phyloP scores from a whole-genome alignment of 2,888 invertebrate genomes.

The Drosophila subquinaria region DNA sequence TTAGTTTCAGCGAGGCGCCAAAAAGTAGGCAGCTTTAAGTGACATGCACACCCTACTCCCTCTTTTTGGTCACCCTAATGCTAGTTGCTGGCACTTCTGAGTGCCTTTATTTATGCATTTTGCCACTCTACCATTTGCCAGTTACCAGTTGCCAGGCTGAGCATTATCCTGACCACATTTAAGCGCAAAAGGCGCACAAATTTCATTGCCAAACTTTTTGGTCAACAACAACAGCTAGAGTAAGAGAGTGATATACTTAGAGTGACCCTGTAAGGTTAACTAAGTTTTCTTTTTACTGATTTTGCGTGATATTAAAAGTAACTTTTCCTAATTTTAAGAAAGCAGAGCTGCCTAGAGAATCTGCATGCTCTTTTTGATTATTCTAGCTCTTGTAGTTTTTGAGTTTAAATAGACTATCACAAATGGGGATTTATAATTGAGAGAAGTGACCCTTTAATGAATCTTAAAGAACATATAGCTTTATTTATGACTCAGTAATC shows the following conservation, averaged over 20 bases:
- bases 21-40: constrained; percentile 59
- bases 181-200: constrained; percentile 32
- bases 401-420: not conserved
- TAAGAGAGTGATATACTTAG: not conserved
- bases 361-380: not conserved
- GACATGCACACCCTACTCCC: constrained; percentile 20
- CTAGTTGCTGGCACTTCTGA: constrained; percentile 21
- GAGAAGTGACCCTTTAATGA: too few species aligned
- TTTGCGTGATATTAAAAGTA: not conserved
- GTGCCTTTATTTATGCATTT: constrained; percentile 65
- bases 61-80: not conserved
- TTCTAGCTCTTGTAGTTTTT: not conserved
- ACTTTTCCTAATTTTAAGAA: not conserved
- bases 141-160: constrained; percentile 19
- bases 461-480: not conserved
- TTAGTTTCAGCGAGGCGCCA: constrained; percentile 49
- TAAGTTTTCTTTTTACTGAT: not conserved
- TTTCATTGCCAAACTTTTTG: constrained; percentile 65
- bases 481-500: not conserved
- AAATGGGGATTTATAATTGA: not conserved
- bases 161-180: constrained; percentile 35
- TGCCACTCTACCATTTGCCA: constrained; percentile 24
- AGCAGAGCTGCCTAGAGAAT: not conserved
- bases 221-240: constrained; percentile 4
- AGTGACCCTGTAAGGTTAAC: not conserved